Conservation (phyloP, 2,888 invertebrate species). For the Heliconius ethilla region DNA sequence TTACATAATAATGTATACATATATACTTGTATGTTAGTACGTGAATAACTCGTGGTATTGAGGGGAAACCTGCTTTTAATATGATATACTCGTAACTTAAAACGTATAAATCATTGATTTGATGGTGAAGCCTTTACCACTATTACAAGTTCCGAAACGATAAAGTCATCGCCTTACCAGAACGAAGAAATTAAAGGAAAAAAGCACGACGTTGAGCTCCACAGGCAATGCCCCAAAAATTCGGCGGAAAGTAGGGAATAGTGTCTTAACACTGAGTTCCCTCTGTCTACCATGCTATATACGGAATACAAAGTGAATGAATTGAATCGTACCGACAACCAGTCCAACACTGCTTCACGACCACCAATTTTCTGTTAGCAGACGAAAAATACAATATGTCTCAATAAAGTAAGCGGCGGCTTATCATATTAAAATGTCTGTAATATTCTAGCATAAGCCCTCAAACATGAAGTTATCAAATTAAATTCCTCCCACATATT, state of each 20-base stretch:
- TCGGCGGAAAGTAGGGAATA: not conserved
- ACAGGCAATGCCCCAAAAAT: not conserved
- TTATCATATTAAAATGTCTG: constrained; percentile 30
- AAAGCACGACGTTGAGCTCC: too few species aligned
- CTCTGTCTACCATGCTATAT: not conserved
- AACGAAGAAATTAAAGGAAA: too few species aligned
- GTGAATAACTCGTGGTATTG: too few species aligned
- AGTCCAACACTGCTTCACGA: not conserved
- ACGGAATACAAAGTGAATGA: not conserved
- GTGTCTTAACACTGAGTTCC: not conserved
- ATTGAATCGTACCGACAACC: not conserved
- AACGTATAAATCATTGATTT: too few species aligned
- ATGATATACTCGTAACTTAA: too few species aligned
- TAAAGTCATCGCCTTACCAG: too few species aligned
- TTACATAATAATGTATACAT: not conserved
- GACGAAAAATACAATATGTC: constrained; percentile 8
- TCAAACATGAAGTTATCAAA: constrained; percentile 39
- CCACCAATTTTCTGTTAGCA: not conserved
- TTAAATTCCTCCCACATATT: constrained; percentile 40
- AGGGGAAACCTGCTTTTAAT: too few species aligned
- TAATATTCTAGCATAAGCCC: constrained; percentile 18
- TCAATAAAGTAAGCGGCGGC: constrained; percentile 8
- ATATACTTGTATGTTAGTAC: not conserved
- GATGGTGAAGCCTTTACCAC: too few species aligned
- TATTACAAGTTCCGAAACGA: too few species aligned